Conservation (phyloP, 2,888 invertebrate species). For the Eupsilia transversa region DNA sequence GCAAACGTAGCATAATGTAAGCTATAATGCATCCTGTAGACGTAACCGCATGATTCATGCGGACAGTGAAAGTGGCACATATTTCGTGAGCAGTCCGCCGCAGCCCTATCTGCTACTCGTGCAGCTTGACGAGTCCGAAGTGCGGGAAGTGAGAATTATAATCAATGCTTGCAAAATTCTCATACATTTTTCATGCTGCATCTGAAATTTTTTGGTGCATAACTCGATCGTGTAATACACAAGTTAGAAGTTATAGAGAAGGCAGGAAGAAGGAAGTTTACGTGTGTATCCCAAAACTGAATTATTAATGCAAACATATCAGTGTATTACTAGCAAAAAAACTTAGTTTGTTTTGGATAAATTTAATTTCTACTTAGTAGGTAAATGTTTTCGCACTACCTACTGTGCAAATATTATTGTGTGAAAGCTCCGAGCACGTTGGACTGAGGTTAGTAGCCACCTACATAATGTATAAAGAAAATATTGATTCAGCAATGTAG, state of each 20-base stretch:
- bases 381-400: conserved; percentile 26
- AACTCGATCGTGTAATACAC: not conserved
- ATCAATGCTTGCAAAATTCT: not conserved
- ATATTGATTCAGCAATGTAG: conserved; percentile 39
- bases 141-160: conserved; percentile 7
- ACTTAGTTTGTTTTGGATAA: conserved; percentile 5
- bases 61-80: conserved; percentile 87
- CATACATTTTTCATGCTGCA: not conserved
- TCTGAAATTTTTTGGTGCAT: not conserved
- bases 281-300: not conserved
- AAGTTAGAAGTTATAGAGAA: not conserved
- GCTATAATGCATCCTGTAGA: conserved; percentile 82
- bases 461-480: conserved; percentile 52
- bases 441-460: conserved; percentile 43
- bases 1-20: conserved; percentile 70
- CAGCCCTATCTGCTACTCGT: conserved; percentile 67
- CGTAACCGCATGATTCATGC: conserved; percentile 84
- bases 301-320: not conserved
- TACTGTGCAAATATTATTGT: conserved; percentile 44
- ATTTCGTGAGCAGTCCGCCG: conserved; percentile 70
- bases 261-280: not conserved
- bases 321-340: not conserved
- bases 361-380: not conserved
- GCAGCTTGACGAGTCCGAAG: conserved; percentile 23
- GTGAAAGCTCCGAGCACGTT: conserved; percentile 51